A percentile compares a stretch with the other conserved stretches of the same genome.
Conservation (phyloP, 2,113 vertebrate species). For the Agelaius tricolor region DNA sequence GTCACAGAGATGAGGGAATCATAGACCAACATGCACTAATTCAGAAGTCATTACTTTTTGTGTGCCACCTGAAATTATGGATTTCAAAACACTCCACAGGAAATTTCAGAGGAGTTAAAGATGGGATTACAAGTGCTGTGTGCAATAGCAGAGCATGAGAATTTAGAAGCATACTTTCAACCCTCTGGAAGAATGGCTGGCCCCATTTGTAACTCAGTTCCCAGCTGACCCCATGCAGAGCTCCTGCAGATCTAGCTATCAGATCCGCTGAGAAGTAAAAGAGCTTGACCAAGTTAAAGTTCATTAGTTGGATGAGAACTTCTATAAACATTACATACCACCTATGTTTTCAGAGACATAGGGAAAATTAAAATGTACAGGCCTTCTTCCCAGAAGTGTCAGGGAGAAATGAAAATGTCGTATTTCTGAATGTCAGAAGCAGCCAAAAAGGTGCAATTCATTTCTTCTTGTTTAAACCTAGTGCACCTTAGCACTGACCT, state of each 20-base stretch:
- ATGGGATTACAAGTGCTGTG: accelerated
- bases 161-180: not conserved
- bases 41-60: not conserved
- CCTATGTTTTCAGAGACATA: not conserved
- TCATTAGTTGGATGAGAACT: not conserved
- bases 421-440: not conserved
- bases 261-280: not conserved
- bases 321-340: not conserved
- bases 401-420: not conserved
- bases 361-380: not conserved
- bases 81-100: not conserved
- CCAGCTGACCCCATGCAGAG: not conserved
- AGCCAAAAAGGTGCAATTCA: not conserved
- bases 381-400: not conserved
- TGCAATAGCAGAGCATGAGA: not conserved
- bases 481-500: not conserved
- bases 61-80: not conserved
- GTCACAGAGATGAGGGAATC: not conserved
- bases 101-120: not conserved
- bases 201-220: not conserved
- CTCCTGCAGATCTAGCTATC: not conserved
- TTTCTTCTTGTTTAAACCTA: not conserved
- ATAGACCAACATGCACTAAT: not conserved
- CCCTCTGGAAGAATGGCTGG: not conserved
- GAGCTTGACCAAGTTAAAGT: not conserved